phyloP scores from a whole-genome alignment of 2,797 vertebrate species.

The Calcarius lapponicus region DNA sequence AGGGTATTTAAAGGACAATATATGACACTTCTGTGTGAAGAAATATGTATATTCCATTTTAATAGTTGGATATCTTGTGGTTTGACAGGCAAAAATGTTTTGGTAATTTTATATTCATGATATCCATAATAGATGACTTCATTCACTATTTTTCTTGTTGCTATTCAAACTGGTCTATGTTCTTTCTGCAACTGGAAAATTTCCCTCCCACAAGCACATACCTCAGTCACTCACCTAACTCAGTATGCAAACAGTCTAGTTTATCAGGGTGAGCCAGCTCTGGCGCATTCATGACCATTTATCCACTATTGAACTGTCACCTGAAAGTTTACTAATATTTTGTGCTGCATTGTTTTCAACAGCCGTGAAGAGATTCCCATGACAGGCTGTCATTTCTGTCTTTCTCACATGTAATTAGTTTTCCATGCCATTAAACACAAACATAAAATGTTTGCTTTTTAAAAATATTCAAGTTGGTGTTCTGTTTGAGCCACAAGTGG shows the following conservation, averaged over 20 bases:
- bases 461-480: not conserved
- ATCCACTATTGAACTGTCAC: not conserved
- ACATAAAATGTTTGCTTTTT: not conserved
- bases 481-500: not conserved
- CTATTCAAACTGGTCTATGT: not conserved
- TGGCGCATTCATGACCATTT: not conserved
- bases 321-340: conserved; percentile 14
- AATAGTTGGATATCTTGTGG: not conserved
- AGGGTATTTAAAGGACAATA: not conserved
- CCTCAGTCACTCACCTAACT: not conserved
- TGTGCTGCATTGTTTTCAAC: not conserved
- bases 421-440: not conserved
- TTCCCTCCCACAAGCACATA: not conserved
- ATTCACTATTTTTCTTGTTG: not conserved
- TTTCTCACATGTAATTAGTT: conserved; percentile 28
- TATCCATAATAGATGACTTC: not conserved
- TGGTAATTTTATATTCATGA: not conserved
- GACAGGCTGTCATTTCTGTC: conserved; percentile 22
- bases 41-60: not conserved
- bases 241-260: not conserved
- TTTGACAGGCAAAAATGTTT: not conserved
- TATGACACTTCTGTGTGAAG: not conserved
- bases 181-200: not conserved
- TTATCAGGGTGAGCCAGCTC: not conserved
- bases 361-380: not conserved